A percentile compares a stretch with the other conserved stretches of the same genome.
Evolutionary conservation across 2,113 vertebrate genomes (phyloP).

Genomic region (Cricetomys ansorgei): DNA sequence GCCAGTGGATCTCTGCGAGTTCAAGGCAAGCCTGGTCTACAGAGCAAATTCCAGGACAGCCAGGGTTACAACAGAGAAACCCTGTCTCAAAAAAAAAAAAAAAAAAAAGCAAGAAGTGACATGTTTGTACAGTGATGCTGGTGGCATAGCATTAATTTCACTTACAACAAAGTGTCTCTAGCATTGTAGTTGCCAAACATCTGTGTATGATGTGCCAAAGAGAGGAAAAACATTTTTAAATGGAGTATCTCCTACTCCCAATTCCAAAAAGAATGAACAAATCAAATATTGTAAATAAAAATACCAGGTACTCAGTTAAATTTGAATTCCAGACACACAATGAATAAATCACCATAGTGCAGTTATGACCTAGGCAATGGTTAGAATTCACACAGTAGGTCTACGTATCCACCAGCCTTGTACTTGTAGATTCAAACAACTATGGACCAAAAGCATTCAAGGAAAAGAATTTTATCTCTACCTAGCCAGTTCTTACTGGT

Average conservation of each 20-base stretch:
- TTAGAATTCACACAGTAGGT: background rate
- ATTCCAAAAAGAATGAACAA: background rate
- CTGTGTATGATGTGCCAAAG: background rate
- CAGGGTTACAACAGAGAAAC: too few species aligned
- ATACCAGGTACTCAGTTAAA: background rate
- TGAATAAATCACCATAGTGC: background rate
- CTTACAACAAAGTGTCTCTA: background rate
- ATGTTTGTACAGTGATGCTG: background rate
- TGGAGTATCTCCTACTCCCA: background rate
- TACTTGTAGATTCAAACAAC: background rate
- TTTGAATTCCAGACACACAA: conserved; percentile 30
- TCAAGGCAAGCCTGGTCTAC: too few species aligned
- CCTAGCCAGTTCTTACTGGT: background rate
- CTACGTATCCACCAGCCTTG: background rate
- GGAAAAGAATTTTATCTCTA: background rate
- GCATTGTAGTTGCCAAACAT: background rate
- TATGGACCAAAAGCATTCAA: background rate
- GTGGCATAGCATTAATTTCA: conserved; percentile 16
- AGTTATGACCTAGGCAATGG: background rate
- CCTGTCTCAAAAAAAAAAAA: too few species aligned
- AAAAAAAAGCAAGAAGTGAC: background rate
- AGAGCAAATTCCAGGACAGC: too few species aligned
- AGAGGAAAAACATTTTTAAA: background rate
- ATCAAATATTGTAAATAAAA: conserved; percentile 56
- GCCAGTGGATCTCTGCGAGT: too few species aligned